These are phyloP conservation scores for Myanophis thanlyinensis DNA, from an alignment of 2,113 vertebrate genomes.

Conservation along the genomic window DNA sequence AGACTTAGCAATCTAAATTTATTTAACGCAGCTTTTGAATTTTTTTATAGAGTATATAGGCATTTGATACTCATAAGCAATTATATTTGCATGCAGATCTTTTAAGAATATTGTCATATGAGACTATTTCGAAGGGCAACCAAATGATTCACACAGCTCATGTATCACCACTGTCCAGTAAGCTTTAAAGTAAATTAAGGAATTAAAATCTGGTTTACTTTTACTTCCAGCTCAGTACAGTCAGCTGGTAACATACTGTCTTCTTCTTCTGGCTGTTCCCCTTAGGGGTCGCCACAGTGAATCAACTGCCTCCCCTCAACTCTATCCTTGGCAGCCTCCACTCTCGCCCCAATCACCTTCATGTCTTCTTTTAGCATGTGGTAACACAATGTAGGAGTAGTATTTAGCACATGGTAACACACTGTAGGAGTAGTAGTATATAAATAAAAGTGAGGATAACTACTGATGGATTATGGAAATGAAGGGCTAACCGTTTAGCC, in stretches of 20 bases:
- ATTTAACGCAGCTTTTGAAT: background rate
- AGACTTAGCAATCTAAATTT: background rate
- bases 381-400: no score
- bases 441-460: background rate
- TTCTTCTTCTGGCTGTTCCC: no score
- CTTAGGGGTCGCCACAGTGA: no score
- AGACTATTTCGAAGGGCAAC: background rate
- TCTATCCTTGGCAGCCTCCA: no score
- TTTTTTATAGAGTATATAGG: background rate
- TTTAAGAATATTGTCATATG: background rate
- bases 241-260: background rate
- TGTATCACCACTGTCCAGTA: background rate
- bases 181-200: background rate
- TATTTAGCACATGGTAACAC: no score
- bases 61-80: background rate
- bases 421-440: background rate
- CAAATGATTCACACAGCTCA: background rate
- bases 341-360: no score
- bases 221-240: background rate
- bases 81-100: background rate
- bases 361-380: no score
- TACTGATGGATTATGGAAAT: background rate
- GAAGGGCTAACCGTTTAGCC: background rate
- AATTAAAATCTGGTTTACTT: background rate
- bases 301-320: no score